Percentiles rank a stretch among this genome's conserved stretches.
Evolutionary conservation across 2,888 invertebrate genomes (phyloP).

Genomic region (Pseudococcus longispinus): DNA sequence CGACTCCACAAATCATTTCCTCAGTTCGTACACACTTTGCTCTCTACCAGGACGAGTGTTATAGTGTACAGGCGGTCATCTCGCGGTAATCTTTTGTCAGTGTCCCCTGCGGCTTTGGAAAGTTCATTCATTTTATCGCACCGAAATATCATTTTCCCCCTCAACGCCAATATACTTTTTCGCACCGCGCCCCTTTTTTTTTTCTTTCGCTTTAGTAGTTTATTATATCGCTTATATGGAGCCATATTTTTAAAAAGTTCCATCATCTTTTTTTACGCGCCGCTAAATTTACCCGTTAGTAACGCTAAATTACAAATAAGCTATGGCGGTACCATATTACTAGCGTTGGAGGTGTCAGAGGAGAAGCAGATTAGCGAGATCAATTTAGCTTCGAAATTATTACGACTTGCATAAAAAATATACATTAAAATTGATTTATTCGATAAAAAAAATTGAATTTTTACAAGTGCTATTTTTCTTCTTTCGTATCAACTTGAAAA

Average conservation of each 20-base stretch:
- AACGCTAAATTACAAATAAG: not conserved
- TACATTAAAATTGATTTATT: no score
- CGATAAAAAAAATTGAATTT: no score
- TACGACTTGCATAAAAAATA: no score
- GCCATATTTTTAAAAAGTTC: not conserved
- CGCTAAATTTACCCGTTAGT: not conserved
- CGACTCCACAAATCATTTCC: conserved; percentile 12
- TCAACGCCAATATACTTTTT: not conserved
- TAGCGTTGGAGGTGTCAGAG: not conserved
- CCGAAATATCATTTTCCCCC: not conserved
- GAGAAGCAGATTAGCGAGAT: not conserved
- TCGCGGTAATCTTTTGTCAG: conserved; percentile 21
- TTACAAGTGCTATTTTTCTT: no score
- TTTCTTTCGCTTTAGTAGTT: not conserved
- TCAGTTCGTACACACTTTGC: not conserved
- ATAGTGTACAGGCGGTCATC: not conserved
- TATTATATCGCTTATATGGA: not conserved
- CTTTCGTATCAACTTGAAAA: no score
- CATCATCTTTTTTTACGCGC: not conserved
- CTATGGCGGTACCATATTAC: not conserved
- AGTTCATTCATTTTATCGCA: conserved; percentile 24
- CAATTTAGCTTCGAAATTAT: not conserved
- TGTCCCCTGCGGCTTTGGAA: conserved; percentile 32
- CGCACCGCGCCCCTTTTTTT: not conserved
- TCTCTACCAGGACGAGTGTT: not conserved